phyloP scores from a whole-genome alignment of 2,113 vertebrate genomes.

The Entomyzon cyanotis region DNA sequence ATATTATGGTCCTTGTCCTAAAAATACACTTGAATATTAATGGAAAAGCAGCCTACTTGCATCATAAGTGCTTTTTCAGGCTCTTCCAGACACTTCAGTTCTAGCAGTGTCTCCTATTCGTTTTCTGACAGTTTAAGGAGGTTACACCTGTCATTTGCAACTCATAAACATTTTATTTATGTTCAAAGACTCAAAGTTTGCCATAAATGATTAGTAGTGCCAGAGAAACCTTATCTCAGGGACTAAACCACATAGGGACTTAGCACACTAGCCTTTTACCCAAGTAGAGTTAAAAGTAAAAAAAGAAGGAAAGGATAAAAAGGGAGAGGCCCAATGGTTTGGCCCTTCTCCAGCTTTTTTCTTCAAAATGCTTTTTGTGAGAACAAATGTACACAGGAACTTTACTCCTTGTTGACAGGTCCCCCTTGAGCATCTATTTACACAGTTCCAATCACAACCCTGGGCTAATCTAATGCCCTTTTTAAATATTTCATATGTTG shows the following conservation, averaged over 20 bases:
- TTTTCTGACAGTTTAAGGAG: background rate
- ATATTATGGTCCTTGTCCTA: background rate
- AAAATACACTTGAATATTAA: slow-evolving; percentile 1
- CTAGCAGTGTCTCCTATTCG: background rate
- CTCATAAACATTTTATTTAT: background rate
- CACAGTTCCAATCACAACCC: background rate
- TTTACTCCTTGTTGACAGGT: background rate
- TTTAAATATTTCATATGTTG: background rate
- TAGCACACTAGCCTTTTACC: background rate
- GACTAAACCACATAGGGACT: background rate
- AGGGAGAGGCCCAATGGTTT: background rate
- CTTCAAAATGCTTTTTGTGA: background rate
- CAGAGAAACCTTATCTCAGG: background rate
- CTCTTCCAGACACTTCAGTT: background rate
- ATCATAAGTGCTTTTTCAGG: background rate
- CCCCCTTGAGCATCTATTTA: background rate
- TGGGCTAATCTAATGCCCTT: background rate
- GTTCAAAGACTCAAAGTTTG: background rate
- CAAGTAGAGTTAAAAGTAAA: background rate
- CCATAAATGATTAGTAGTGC: background rate
- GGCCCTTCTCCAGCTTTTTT: background rate
- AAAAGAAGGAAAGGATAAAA: background rate
- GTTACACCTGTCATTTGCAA: background rate
- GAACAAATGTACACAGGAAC: background rate
- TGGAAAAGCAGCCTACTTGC: background rate